Base-by-base conservation (phyloP, 2,113 vertebrate genomes). In the Pithys albifrons region DNA sequence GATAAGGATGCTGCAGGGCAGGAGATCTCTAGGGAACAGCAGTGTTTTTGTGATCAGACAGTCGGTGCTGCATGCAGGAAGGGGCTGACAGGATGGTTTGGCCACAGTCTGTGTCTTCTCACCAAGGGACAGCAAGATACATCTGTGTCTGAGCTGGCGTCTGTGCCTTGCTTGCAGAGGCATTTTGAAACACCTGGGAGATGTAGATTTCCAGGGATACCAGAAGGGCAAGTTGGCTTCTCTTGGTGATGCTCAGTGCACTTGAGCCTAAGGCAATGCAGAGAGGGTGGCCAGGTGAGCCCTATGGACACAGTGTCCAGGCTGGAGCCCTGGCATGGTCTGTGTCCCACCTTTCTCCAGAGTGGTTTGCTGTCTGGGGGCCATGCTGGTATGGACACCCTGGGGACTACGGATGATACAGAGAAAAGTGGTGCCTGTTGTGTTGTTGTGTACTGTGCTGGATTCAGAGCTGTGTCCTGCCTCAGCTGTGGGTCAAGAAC, bases 361-460 rank as follows among this genome's bases (percentile, higher is more conserved):
- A 5, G 18, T 35, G 43, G 23, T 74, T 64, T 71, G 33, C 43
- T 90, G 70, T 62, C 43, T 10, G 6, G 31, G n/a, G 48, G 7
- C 24, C 33, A 11, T 0, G 0, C 45, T 70, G 69, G 45, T 62
- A 55, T 35, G 49, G 23, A 4, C n/a, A 64, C 45, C 11, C 28
- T 14, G 12, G 18, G 49, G 35, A 75, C 58, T 57, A 2, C 0
- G 0, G 18, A 10, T 25, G 19, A 35, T 64, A n/a, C 0, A 0
- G 35, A 16, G 19, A 35, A 66, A 52, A 27, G 19, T 19, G 33
- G 24, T 10, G 12, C 45, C 41, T 46, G 8, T 33, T 54, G 24
- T 49, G 16, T 41, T 33, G 52, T 41, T 85, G 27, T 16, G 17
- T 45, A 18, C 33, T 2, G 1, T n/a, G 33, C 70, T 70, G 55